Conservation (phyloP, 1,140 invertebrate species). For the Cydia strobilella region DNA sequence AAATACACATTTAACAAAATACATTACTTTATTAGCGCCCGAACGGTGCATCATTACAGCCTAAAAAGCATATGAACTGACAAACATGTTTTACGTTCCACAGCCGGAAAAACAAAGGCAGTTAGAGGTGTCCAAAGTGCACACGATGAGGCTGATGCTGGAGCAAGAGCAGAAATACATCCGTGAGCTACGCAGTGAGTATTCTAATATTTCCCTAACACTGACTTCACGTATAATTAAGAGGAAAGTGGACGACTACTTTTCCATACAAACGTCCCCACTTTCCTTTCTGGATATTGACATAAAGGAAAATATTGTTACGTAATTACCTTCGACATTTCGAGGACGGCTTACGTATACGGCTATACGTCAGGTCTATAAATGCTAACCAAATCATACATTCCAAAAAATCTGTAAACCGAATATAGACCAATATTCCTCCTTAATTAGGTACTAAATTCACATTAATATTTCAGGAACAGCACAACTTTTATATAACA, state of each 20-base stretch:
- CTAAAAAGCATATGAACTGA: background rate
- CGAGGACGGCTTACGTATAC: no score
- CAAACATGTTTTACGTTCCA: constrained; percentile 41
- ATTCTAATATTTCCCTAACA: background rate
- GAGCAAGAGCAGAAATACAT: constrained; percentile 90
- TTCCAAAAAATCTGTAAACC: background rate
- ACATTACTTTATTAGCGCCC: no score
- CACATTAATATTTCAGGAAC: background rate
- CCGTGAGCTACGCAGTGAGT: constrained; percentile 82
- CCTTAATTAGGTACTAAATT: background rate
- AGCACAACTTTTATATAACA: constrained; percentile 1
- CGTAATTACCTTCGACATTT: no score
- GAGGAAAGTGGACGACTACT: no score
- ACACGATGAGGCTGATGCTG: constrained; percentile 89
- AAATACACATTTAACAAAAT: no score
- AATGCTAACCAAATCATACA: background rate
- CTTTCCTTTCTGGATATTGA: no score
- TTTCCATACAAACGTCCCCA: no score
- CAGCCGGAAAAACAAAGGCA: constrained; percentile 89
- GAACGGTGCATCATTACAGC: no score
- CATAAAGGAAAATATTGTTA: no score
- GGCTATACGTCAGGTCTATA: no score
- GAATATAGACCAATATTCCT: no score
- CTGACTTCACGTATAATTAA: no score
- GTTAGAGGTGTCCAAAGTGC: constrained; percentile 86